Evolutionary conservation across 2,888 invertebrate species (phyloP).

Genomic region (Portevinia maculata): DNA sequence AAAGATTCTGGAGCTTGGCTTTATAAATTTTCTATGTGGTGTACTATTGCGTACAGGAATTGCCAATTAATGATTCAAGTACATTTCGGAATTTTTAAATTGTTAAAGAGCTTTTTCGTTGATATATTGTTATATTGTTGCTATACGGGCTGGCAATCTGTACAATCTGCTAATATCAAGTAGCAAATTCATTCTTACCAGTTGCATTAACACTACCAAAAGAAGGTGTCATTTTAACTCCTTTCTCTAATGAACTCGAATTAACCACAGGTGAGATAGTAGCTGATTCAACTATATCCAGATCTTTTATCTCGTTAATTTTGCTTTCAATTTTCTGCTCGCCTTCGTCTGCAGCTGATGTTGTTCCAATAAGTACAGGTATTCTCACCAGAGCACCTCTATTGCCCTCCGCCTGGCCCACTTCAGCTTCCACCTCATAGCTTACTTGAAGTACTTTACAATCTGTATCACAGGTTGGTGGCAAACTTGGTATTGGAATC

Average conservation of each 20-base stretch:
- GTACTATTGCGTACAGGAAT: no score
- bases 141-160: no score
- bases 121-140: no score
- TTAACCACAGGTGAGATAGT: conserved; percentile 18
- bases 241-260: conserved; percentile 54
- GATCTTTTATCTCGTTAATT: background rate
- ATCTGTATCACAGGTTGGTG: conserved; percentile 75
- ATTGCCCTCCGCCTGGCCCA: conserved; percentile 73
- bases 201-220: conserved; percentile 75
- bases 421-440: conserved; percentile 79
- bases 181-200: conserved; percentile 74
- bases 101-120: no score
- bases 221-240: conserved; percentile 14
- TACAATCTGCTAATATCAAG: background rate
- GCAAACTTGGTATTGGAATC: conserved; percentile 48
- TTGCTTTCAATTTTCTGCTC: background rate
- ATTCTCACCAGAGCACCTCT: conserved; percentile 75
- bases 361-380: conserved; percentile 77
- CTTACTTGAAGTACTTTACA: conserved; percentile 78
- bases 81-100: no score
- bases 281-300: background rate
- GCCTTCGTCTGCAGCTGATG: conserved; percentile 12
- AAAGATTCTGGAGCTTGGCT: no score
- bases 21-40: no score
- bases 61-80: no score